Evolutionary conservation across 2,888 invertebrate genomes (phyloP), one percentile per base, ranked within the genome.

Genomic region (Diachrysia chrysitis): DNA sequence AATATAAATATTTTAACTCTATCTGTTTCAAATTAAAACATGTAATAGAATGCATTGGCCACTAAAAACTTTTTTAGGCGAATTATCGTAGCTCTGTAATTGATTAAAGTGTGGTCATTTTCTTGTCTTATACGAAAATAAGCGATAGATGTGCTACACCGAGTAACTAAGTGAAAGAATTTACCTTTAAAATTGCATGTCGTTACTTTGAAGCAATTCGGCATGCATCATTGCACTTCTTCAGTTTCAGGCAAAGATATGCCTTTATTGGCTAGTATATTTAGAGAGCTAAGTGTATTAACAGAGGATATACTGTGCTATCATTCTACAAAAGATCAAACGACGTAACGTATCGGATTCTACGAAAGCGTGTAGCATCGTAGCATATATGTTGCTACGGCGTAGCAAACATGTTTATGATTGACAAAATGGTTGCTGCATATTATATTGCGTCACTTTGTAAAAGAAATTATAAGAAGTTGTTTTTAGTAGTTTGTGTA

Each of bases 321-420:
- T n/a, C n/a, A 16, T 6, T 42, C 42, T 42, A n/a, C n/a, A 42
- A 42, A 42, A n/a, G 42, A 42, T 42, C 42, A 42, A 42, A 42
- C 42, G n/a, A n/a, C 6, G n/a, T n/a, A 10, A n/a, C n/a, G 19
- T n/a, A 21, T 19, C 21, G 10, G 19, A 51, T 19, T 19, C 48
- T 21, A 51, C 48, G 19, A 21, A 19, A 19, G 0, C 48, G 14
- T 21, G 48, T 51, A 51, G 48, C 21, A 21, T 12, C 48, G 48
- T 51, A 51, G 48, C 48, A 12, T 51, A 10, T 51, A 32, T 32
- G 32, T 1, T 51, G 48, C 48, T 51, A 51, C 48, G 48, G 4
- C 48, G 48, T 51, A 51, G 48, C 48, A 51, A 12, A 51, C 48
- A 51, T 12, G 48, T 21, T 14, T n/a, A 16, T 42, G n/a, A 42